Evolutionary conservation across 1,140 invertebrate genomes (phyloP), one percentile per base, ranked within the genome.

Genomic region (Orchesella cincta): DNA sequence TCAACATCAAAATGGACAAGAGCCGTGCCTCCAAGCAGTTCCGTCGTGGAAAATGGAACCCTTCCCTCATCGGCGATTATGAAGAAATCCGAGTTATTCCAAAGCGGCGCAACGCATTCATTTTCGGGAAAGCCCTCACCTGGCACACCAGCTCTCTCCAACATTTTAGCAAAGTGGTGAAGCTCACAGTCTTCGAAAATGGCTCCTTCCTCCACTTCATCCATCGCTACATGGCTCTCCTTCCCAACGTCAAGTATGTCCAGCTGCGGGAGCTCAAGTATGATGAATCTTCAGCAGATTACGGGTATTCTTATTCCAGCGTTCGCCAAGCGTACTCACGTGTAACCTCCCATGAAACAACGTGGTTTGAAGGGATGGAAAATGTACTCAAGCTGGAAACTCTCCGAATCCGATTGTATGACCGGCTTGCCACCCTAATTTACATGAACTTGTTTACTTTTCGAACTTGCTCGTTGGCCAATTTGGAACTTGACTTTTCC

Each of bases 201-300:
- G 62, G 62, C 62, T 67, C 62, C 23, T 67, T 67, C 5, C 62
- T 67, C 26, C 62, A 67, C 62, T 67, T 67, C n/a, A 29, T 67
- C 33, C 62, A 67, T 31, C 62, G 62, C 3, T 67, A 67, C 62
- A 67, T 67, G 62, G 26, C 23, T 2, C 8, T 31, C 2, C 29
- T 67, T 8, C 8, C 62, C 8, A 18, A 8, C 3, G 62, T 67
- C 1, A 29, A 33, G 31, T 67, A 67, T 31, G 12, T 67, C 2
- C 62, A 67, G 33, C 29, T 67, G 2, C 62, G 62, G 3, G 28
- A 67, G n/a, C 23, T 31, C 8, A 31, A 31, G 12, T 31, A 16
- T 67, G 3, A 33, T 16, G 62, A 67, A 3, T 26, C 29, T 26
- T 12, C 8, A 12, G 14, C 62, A 16, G 8, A 1, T 8, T 1